These are phyloP conservation scores for Ganaspis sp. DNA, from an alignment of 1,140 invertebrate species.

Conservation along the genomic window DNA sequence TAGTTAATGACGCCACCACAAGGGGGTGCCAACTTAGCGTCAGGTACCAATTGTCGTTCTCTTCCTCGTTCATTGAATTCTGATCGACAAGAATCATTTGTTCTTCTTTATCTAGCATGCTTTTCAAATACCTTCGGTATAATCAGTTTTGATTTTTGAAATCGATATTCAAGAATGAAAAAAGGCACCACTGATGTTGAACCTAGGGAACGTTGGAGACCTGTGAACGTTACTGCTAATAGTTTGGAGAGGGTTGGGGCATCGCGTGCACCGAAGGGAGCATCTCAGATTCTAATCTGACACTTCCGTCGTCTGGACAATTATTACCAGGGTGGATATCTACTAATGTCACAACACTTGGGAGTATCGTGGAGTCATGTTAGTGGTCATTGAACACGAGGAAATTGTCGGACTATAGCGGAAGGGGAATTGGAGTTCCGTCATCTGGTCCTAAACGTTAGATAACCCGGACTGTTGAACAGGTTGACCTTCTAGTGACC, in stretches of 20 bases:
- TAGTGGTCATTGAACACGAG: constrained; percentile 4
- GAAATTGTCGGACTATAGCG: not conserved
- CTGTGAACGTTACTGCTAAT: constrained; percentile 23
- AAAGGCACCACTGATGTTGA: not conserved
- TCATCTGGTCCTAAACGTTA: constrained; percentile 50
- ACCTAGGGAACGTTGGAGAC: not conserved
- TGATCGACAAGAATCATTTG: too few relatives aligned
- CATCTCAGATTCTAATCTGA: constrained; percentile 73
- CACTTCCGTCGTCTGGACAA: constrained; percentile 45
- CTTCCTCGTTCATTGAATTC: too few relatives aligned
- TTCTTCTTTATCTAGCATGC: too few relatives aligned
- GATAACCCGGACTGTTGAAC: constrained; percentile 39
- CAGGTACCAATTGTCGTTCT: too few relatives aligned
- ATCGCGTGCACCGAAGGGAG: constrained; percentile 40
- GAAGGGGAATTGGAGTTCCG: constrained; percentile 30
- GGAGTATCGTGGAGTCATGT: constrained; percentile 17
- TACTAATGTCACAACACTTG: constrained; percentile 25
- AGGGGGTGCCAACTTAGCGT: too few relatives aligned
- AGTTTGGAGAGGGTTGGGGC: constrained; percentile 11
- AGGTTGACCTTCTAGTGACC: constrained; percentile 35
- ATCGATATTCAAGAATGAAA: not conserved
- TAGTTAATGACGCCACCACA: too few relatives aligned
- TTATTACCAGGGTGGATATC: constrained; percentile 35
- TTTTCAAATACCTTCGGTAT: too few relatives aligned
- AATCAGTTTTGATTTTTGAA: too few relatives aligned